Evolutionary conservation across 2,797 vertebrate genomes (phyloP).

Genomic region (Harpagifer antarcticus): DNA sequence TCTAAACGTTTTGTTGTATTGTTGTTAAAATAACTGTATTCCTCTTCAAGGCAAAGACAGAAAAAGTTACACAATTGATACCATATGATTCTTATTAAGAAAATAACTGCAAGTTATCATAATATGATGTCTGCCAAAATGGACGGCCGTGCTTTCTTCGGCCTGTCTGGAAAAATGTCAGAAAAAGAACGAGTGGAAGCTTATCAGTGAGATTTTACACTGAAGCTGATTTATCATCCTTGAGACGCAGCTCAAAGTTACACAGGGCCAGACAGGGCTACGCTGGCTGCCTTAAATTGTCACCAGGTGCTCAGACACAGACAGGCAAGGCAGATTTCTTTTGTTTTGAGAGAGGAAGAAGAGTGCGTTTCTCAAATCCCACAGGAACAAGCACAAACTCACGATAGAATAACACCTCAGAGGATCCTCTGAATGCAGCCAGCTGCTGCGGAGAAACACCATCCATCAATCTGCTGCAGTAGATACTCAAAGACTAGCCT

Average conservation of each 20-base stretch:
- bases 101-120: constrained; percentile 27
- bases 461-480: constrained; percentile 30
- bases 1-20: constrained; percentile 5
- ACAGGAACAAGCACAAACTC: constrained; percentile 15
- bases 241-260: constrained; percentile 33
- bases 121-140: constrained; percentile 45
- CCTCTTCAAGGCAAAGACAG: not conserved
- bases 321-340: not conserved
- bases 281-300: constrained; percentile 48
- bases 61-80: constrained; percentile 18
- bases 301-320: constrained; percentile 49
- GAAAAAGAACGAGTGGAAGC: constrained; percentile 42
- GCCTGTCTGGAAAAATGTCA: constrained; percentile 53
- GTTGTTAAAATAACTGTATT: constrained; percentile 4
- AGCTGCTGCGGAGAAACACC: constrained; percentile 39
- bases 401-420: constrained; percentile 30
- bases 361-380: constrained; percentile 25
- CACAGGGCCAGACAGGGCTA: constrained; percentile 39
- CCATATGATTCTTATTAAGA: constrained; percentile 65
- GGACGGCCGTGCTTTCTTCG: constrained; percentile 29
- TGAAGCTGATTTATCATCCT: constrained; percentile 62
- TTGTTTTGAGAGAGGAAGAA: constrained; percentile 26
- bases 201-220: constrained; percentile 41
- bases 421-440: constrained; percentile 35
- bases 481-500: not conserved